Base-by-base conservation (phyloP, 2,888 invertebrate species). In the Oeneis ivallda region DNA sequence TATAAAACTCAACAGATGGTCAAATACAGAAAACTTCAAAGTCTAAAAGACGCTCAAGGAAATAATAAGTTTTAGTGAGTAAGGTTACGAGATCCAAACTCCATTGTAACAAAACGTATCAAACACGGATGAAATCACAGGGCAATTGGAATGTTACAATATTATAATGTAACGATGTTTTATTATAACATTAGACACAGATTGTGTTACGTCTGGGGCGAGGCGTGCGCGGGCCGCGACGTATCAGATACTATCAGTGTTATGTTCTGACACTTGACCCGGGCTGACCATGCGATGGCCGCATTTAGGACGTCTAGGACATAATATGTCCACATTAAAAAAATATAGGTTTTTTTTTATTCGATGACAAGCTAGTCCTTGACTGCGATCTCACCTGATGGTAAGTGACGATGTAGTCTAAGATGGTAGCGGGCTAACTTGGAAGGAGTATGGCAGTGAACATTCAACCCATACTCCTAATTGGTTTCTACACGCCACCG, bases 241-340 rank as follows among this genome's bases (percentile, higher is more conserved):
- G 65, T 69, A 58, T 72, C 71, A 69, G 70, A 68, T 64, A 34
- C 52, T 56, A 68, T 60, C 67, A 60, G 67, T 56, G 67, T 50
- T 64, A 62, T 54, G 52, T 68, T 67, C 67, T 72, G 71, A 72
- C 71, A 70, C 74, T 69, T 71, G 71, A 71, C 71, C 71, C 53
- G 66, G 47, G 71, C 64, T 66, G 67, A 67, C 73, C 71, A 73
- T n/a, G 19, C 13, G 9, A 34, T 11, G 1, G 2, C 34, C 39
- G 26, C 32, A 26, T 45, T 26, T 39, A 17, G 67, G 67, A 63
- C n/a, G n/a, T n/a, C n/a, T n/a, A n/a, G n/a, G n/a, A n/a, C n/a
- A n/a, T n/a, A n/a, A n/a, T 62, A 57, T 19, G 41, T 17, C 56
- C n/a, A 7, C 26, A 26, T 26, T 26, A 26, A 26, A 26, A 26